These are phyloP conservation scores for Lissocephala sabroskyi DNA, from an alignment of 2,888 invertebrate genomes.

Conservation along the genomic window DNA sequence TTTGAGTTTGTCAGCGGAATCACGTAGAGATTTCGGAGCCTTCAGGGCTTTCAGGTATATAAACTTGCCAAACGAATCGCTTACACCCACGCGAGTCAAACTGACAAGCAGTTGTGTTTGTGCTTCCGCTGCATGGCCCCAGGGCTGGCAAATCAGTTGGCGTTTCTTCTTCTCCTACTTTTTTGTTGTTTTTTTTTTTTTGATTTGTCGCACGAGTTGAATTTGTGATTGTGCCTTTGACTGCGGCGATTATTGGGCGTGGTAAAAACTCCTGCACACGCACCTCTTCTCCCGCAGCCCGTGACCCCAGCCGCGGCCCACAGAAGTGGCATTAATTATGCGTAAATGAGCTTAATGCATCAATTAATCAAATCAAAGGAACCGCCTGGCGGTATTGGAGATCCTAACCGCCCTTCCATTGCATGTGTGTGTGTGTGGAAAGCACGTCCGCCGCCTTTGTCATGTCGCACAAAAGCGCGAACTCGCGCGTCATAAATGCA, in stretches of 20 bases:
- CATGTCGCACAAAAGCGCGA: constrained; percentile 53
- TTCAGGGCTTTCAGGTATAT: not conserved
- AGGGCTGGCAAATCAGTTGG: constrained; percentile 28
- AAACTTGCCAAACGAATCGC: not conserved
- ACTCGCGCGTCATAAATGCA: constrained; percentile 27
- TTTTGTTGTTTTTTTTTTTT: constrained; percentile 30
- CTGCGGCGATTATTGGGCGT: too few relatives aligned
- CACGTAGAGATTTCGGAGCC: too few relatives aligned
- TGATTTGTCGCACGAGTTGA: constrained; percentile 60
- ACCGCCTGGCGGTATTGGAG: too few relatives aligned
- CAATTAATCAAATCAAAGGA: constrained; percentile 62
- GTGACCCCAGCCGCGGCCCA: constrained; percentile 2
- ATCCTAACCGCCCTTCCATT: not conserved
- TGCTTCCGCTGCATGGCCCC: constrained; percentile 45
- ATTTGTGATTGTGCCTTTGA: constrained; percentile 46
- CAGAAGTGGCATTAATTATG: constrained; percentile 55
- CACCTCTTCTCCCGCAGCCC: too few relatives aligned
- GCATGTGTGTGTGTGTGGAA: constrained; percentile 9
- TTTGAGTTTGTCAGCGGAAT: constrained; percentile 24
- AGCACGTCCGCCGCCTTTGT: constrained; percentile 41
- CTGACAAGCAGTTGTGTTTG: constrained; percentile 31
- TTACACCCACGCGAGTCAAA: constrained; percentile 4
- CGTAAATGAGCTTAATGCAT: constrained; percentile 62
- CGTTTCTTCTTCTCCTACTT: constrained; percentile 14
- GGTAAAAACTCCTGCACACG: too few relatives aligned